These are phyloP conservation scores for Chrysaora quinquecirrha DNA, from an alignment of 30 jellyfish, hydroid and myxozoan genomes.

Conservation along the genomic window DNA sequence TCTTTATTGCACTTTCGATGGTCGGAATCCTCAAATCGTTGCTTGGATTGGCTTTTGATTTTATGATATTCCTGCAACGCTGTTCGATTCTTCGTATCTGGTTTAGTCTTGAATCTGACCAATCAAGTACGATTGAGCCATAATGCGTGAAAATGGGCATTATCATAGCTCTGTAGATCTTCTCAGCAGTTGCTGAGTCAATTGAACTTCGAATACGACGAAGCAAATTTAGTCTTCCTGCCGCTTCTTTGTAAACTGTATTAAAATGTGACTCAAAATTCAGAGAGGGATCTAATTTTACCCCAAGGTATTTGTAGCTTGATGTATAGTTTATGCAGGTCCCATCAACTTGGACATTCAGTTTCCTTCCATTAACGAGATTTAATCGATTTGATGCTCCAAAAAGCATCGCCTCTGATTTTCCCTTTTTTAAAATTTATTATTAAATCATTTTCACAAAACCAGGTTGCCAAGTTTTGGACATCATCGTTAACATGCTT, in stretches of 20 bases:
- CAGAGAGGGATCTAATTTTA: neutral
- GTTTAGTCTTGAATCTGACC: neutral
- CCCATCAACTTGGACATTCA: neutral
- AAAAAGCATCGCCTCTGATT: slow-evolving; percentile 10
- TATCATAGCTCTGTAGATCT: too few species aligned
- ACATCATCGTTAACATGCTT: slow-evolving; percentile 47
- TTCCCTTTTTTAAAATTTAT: slow-evolving; percentile 60
- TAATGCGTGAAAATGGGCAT: neutral
- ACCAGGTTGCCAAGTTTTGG: slow-evolving; percentile 46
- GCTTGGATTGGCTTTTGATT: too few species aligned
- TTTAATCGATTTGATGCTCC: neutral
- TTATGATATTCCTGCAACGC: neutral
- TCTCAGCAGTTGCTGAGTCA: too few species aligned
- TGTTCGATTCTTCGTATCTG: neutral
- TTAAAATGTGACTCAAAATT: too few species aligned
- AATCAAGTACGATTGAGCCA: neutral
- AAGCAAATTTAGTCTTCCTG: neutral
- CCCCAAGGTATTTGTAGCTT: neutral
- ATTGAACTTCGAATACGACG: neutral
- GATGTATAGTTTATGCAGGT: neutral
- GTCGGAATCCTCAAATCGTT: too few species aligned
- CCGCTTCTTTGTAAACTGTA: neutral
- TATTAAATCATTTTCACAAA: slow-evolving; percentile 50
- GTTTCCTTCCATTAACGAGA: neutral
- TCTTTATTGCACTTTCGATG: too few species aligned